Base-by-base conservation (phyloP, 2,797 vertebrate species). In the Numenius phaeopus region DNA sequence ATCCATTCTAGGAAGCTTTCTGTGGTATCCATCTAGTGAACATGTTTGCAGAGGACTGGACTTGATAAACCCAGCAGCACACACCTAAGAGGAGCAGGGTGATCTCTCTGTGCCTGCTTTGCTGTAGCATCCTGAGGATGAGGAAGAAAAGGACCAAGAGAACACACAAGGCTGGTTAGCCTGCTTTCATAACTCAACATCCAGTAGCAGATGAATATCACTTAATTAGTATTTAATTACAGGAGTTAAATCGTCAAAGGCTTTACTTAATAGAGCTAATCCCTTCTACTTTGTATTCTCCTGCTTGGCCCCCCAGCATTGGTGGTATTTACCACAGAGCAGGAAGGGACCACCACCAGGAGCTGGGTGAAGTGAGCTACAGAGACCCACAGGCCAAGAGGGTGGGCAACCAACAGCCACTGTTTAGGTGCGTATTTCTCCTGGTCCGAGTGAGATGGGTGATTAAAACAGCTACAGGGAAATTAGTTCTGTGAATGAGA, bases 221-320 rank as follows among this genome's bases (percentile, higher is more conserved):
- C 24, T 47, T 89, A 83, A 89, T 90, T 89, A 77, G 42, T 54
- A 80, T 72, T 80, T 76, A 72, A 61, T 72, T 83, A 87, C 11
- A 46, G 24, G 22, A 62, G 5, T 62, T 80, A 37, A 75, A 64
- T 62, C 80, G 32, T 76, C 73, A 87, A 69, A 58, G 39, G 49
- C 39, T 67, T 94, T 80, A 58, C 34, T 76, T 79, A 62, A 39
- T 27, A 69, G n/a, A 89, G 12, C 22, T 87, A 90, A 87, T 67
- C 44, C 34, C 17, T 67, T 50, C 49, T 65, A 26, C 23, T 83
- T 70, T 23, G 23, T 83, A 34, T 46, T 79, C 30, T 73, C 13
- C 30, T 72, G 52, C 22, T 42, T 59, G 44, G 5, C 1, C 21
- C 16, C 14, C 19, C 19, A 21, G 21, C 49, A 12, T 29, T 49